A percentile compares a stretch with the other conserved stretches of the same genome.
These are phyloP conservation scores for Entomobrya proxima DNA, from an alignment of 2,888 invertebrate genomes.

Conservation along the genomic window DNA sequence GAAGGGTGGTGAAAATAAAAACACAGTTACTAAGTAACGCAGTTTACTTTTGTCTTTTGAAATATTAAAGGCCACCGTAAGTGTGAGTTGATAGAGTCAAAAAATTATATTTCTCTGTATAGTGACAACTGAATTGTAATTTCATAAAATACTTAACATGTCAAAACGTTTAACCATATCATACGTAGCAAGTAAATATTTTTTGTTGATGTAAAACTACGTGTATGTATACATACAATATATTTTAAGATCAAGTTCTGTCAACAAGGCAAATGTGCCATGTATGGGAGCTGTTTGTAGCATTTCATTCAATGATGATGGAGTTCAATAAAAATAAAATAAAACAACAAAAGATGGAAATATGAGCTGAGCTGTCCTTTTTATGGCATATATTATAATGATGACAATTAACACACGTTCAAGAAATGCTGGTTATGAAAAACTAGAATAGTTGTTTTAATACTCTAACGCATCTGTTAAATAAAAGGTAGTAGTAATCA, in stretches of 20 bases:
- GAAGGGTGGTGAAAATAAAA: neutral
- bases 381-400: too few relatives aligned
- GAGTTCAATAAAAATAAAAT: constrained; percentile 60
- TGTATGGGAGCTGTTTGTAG: constrained; percentile 52
- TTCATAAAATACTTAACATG: neutral
- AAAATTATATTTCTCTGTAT: constrained; percentile 11
- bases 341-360: neutral
- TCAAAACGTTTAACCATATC: constrained; percentile 6
- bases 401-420: too few relatives aligned
- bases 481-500: too few relatives aligned
- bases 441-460: too few relatives aligned
- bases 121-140: constrained; percentile 3
- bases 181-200: neutral
- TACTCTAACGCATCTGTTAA: too few relatives aligned
- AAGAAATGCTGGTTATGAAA: too few relatives aligned
- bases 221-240: neutral
- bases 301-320: constrained; percentile 40
- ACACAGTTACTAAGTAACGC: neutral
- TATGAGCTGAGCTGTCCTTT: too few relatives aligned
- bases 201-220: neutral
- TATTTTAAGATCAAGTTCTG: constrained; percentile 49
- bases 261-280: neutral
- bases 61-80: constrained; percentile 20
- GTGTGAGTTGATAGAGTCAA: constrained; percentile 18
- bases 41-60: neutral